Conservation (phyloP, 2,797 vertebrate species). For the Synaphobranchus kaupii region DNA sequence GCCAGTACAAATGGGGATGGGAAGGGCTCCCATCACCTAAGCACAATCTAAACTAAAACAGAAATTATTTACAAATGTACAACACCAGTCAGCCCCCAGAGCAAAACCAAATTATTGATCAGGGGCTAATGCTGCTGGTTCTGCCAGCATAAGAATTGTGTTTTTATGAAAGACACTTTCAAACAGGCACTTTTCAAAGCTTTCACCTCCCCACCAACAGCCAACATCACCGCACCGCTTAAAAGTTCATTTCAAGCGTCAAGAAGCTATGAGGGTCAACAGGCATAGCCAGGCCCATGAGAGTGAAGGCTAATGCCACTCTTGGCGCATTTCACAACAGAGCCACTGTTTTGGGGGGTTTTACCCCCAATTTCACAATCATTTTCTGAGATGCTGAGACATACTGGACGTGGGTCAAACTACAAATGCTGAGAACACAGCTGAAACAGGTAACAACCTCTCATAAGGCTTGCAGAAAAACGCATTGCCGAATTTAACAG, state of each 20-base stretch:
- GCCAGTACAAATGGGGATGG: neutral
- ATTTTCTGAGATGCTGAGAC: neutral
- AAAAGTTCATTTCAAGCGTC: neutral
- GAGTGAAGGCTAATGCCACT: neutral
- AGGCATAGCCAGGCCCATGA: neutral
- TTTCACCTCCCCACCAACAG: neutral
- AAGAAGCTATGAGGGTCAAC: neutral
- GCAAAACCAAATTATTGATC: neutral
- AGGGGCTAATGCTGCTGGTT: neutral
- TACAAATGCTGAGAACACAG: no score
- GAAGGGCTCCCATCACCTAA: neutral
- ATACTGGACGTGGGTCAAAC: neutral
- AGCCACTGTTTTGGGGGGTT: neutral
- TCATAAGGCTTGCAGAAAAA: neutral
- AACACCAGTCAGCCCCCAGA: neutral
- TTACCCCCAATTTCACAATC: neutral
- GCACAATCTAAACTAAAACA: neutral
- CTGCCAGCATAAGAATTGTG: neutral
- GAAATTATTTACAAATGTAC: neutral
- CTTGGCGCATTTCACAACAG: neutral
- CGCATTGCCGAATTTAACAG: neutral
- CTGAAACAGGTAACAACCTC: neutral
- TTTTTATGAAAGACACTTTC: neutral
- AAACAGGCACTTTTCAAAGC: neutral
- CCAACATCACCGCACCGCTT: neutral